phyloP scores from a whole-genome alignment of 2,888 invertebrate genomes.

The Caenorhabditis becei region DNA sequence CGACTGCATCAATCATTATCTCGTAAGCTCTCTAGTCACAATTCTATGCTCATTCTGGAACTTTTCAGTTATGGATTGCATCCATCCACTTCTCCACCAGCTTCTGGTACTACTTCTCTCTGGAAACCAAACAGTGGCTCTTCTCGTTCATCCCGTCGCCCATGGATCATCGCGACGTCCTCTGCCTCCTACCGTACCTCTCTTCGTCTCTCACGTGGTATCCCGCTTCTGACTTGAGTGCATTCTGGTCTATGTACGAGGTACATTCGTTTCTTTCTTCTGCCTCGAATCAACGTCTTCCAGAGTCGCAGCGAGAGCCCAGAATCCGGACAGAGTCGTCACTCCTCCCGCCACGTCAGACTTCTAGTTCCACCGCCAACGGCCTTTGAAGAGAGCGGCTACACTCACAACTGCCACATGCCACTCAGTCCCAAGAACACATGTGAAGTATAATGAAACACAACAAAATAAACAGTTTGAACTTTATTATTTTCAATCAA shows the following conservation, averaged over 20 bases:
- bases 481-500: constrained; percentile 2
- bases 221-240: constrained; percentile 45
- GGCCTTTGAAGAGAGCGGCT: constrained; percentile 20
- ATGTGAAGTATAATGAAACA: constrained; percentile 27
- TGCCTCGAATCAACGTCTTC: not conserved
- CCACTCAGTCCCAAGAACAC: constrained; percentile 36
- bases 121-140: constrained; percentile 29
- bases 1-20: constrained; percentile 34
- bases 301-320: constrained; percentile 36
- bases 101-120: constrained; percentile 48
- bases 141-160: constrained; percentile 29
- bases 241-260: constrained; percentile 46
- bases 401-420: constrained; percentile 23
- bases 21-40: too few relatives aligned
- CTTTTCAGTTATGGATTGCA: constrained; percentile 34
- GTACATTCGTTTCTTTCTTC: not conserved
- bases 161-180: constrained; percentile 38
- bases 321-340: constrained; percentile 35
- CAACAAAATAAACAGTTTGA: too few relatives aligned
- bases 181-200: constrained; percentile 39
- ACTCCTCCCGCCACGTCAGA: constrained; percentile 44
- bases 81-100: constrained; percentile 47
- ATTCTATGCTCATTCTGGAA: too few relatives aligned
- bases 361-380: constrained; percentile 27
- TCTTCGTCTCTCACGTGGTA: constrained; percentile 50